Evolutionary conservation across 2,797 vertebrate genomes (phyloP).

Genomic region (Sebastes alutus): DNA sequence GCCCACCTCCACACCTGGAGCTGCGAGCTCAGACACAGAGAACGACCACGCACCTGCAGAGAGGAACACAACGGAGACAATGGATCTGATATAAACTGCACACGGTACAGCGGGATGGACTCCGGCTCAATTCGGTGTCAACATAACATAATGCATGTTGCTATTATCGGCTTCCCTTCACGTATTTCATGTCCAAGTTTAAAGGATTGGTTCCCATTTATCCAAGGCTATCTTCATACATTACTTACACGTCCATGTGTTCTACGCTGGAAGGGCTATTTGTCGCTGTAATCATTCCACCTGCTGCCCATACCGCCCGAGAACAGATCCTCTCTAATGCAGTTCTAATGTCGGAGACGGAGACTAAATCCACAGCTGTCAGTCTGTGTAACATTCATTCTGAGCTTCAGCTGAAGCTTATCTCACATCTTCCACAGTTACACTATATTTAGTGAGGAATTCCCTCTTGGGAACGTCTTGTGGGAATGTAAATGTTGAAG

Average conservation of each 20-base stretch:
- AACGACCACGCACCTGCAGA: slow-evolving; percentile 89
- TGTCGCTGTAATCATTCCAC: background rate
- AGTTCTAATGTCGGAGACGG: background rate
- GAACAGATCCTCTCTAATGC: background rate
- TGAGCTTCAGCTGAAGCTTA: background rate
- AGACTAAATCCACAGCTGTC: background rate
- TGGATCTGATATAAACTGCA: background rate
- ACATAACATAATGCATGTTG: background rate
- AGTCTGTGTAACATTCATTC: background rate
- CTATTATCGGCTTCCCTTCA: background rate
- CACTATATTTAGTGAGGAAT: background rate
- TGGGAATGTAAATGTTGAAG: background rate
- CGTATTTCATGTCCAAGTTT: background rate
- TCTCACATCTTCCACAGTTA: background rate
- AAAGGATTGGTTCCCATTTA: background rate
- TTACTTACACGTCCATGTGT: background rate
- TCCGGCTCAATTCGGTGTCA: background rate
- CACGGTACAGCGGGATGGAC: background rate
- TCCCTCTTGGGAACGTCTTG: background rate
- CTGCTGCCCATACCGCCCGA: background rate
- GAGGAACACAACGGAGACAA: slow-evolving; percentile 7
- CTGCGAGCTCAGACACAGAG: slow-evolving; percentile 88
- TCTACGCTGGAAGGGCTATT: background rate
- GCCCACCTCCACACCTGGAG: slow-evolving; percentile 89
- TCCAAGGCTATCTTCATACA: background rate